Conservation (phyloP, 2,888 invertebrate genomes). For the Bimastos eiseni region DNA sequence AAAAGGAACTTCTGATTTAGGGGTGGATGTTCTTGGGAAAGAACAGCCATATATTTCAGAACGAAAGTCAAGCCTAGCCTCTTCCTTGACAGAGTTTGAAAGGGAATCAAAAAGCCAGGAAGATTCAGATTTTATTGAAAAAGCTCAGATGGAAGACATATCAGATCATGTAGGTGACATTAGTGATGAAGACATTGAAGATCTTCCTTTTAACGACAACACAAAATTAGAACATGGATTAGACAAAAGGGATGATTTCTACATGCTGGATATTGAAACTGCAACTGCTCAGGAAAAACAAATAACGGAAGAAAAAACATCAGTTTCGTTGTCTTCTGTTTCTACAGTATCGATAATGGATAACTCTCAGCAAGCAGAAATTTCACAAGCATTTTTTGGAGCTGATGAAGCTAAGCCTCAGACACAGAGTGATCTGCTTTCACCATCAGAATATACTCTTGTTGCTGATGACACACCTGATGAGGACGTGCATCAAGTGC, state of each 20-base stretch:
- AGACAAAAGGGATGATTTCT: neutral
- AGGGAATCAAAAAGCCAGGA: conserved; percentile 35
- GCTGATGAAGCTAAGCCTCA: neutral
- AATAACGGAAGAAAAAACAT: neutral
- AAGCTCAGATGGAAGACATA: conserved; percentile 42
- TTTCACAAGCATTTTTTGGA: neutral
- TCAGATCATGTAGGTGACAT: conserved; percentile 37
- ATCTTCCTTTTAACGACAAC: conserved; percentile 33
- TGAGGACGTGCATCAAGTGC: neutral
- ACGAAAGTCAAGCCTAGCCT: conserved; percentile 17
- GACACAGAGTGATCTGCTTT: neutral
- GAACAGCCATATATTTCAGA: neutral
- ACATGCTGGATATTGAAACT: neutral
- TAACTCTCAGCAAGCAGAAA: neutral
- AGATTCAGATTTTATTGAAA: conserved; percentile 39
- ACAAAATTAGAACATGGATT: neutral
- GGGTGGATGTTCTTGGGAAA: neutral
- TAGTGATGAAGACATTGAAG: conserved; percentile 41
- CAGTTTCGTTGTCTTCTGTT: neutral
- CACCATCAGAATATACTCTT: neutral
- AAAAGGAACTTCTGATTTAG: conserved; percentile 18
- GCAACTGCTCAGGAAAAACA: neutral
- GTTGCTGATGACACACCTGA: conserved; percentile 13
- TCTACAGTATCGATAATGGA: neutral
- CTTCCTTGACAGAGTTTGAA: neutral